Percentiles rank a stretch among this genome's conserved stretches.
Evolutionary conservation across 2,113 vertebrate species (phyloP).

Genomic region (Melospiza melodia): DNA sequence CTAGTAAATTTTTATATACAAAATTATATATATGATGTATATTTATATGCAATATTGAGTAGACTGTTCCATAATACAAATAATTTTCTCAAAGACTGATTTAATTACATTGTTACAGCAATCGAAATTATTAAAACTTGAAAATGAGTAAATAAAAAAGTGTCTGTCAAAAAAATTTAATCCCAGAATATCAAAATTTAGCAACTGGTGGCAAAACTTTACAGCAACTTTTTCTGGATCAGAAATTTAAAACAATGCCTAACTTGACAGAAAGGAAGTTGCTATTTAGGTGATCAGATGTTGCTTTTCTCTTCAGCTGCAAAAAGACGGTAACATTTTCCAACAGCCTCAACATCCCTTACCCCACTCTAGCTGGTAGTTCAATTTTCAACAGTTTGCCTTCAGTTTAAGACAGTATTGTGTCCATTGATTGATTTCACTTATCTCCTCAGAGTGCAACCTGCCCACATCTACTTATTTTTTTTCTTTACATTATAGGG

Average conservation of each 20-base stretch:
- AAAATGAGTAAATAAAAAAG: slow-evolving; percentile 24
- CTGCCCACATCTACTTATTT: not conserved
- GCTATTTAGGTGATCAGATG: not conserved
- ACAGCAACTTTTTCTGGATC: not conserved
- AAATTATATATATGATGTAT: not conserved
- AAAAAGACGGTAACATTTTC: not conserved
- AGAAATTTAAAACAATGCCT: not conserved
- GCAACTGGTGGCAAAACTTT: not conserved
- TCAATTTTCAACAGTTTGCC: not conserved
- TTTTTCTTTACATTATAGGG: not conserved
- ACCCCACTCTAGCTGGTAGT: not conserved
- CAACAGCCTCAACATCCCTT: not conserved
- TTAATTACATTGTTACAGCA: slow-evolving; percentile 5
- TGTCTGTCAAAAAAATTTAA: not conserved
- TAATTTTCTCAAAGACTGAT: slow-evolving; percentile 34
- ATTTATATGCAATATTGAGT: not conserved
- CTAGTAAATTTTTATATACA: slow-evolving; percentile 1
- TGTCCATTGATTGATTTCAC: not conserved
- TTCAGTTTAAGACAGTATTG: not conserved
- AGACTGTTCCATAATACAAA: slow-evolving; percentile 14
- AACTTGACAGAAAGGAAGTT: not conserved
- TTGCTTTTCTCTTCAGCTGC: not conserved
- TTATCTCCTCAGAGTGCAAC: not conserved
- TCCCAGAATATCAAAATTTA: not conserved
- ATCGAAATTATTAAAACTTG: slow-evolving; percentile 20